phyloP scores from a whole-genome alignment of 2,888 invertebrate genomes.

The Plebejus anna region DNA sequence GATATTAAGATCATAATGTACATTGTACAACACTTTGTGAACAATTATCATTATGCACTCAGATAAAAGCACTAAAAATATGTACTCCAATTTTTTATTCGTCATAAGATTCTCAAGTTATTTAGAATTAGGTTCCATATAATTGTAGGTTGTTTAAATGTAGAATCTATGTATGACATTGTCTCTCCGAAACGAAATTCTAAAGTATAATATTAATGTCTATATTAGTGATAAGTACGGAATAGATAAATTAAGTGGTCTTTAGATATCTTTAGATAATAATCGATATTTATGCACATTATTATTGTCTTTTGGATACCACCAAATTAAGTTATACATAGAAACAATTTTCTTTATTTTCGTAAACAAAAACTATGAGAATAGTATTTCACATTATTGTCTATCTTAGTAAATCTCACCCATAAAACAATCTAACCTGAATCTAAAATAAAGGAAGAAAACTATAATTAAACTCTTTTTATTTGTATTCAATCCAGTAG shows the following conservation, averaged over 20 bases:
- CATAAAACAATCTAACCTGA: not conserved
- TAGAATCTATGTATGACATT: conserved; percentile 39
- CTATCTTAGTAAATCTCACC: not conserved
- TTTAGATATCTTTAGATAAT: conserved; percentile 31
- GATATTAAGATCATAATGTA: conserved; percentile 22
- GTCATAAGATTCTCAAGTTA: conserved; percentile 41
- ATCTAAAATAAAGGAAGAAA: not conserved
- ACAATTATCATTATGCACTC: conserved; percentile 37
- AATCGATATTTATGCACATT: conserved; percentile 28
- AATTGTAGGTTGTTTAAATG: conserved; percentile 50
- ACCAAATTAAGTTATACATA: not conserved
- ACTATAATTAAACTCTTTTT: conserved; percentile 1
- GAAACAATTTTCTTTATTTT: not conserved
- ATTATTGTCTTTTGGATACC: conserved; percentile 13
- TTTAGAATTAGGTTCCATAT: conserved; percentile 42
- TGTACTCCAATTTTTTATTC: conserved; percentile 47
- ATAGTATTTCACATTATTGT: conserved; percentile 1
- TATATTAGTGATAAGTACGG: conserved; percentile 61
- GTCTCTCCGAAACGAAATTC: conserved; percentile 74
- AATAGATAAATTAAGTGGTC: conserved; percentile 19
- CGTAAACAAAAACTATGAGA: not conserved
- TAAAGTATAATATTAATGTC: conserved; percentile 58
- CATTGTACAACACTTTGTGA: conserved; percentile 2
- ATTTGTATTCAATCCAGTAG: not conserved
- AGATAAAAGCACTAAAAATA: conserved; percentile 45